phyloP scores from a whole-genome alignment of 2,888 invertebrate genomes.

The Lasioglossum pauxillum region DNA sequence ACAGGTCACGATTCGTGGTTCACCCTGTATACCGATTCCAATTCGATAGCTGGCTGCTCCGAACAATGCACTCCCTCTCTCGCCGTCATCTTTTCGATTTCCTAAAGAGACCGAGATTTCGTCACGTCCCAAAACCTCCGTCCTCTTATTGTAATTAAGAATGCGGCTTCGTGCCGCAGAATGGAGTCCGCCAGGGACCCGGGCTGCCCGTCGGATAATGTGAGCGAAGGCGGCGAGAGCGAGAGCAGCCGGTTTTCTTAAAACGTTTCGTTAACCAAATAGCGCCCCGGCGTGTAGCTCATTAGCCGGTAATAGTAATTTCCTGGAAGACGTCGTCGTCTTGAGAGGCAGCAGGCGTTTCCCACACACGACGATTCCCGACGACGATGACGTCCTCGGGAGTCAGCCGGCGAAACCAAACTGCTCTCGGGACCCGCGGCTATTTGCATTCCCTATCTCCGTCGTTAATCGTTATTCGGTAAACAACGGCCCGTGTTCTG shows the following conservation, averaged over 20 bases:
- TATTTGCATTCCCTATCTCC: conserved; percentile 71
- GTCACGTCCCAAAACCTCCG: not conserved
- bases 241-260: conserved; percentile 9
- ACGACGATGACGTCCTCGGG: not conserved
- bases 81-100: not conserved
- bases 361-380: conserved; percentile 34
- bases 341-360: conserved; percentile 14
- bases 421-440: conserved; percentile 62
- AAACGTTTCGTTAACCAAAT: conserved; percentile 33
- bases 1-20: no score
- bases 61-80: not conserved
- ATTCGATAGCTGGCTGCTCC: not conserved
- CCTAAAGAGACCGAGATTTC: not conserved
- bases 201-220: not conserved
- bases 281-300: conserved; percentile 20
- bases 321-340: conserved; percentile 20
- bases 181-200: not conserved
- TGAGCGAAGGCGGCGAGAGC: not conserved
- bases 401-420: conserved; percentile 54
- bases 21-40: not conserved
- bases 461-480: conserved; percentile 71
- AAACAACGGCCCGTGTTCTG: conserved; percentile 67
- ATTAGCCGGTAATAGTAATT: conserved; percentile 51
- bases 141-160: conserved; percentile 13
- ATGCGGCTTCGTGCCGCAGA: not conserved